Base-by-base conservation (phyloP, 2,797 vertebrate genomes). In the Nyctalus aviator region DNA sequence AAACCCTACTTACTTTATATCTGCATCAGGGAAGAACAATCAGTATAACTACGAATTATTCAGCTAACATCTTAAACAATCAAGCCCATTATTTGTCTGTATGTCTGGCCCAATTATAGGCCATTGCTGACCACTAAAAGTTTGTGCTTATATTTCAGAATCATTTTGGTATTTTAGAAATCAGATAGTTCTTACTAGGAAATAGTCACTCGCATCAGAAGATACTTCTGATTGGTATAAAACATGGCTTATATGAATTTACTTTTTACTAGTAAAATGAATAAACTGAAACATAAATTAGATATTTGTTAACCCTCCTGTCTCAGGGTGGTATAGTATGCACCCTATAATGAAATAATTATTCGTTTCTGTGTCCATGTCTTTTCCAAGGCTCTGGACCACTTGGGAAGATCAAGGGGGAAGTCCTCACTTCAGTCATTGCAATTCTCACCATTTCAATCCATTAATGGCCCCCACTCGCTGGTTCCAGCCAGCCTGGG, bases 171-270 rank as follows among this genome's bases (percentile, higher is more conserved):
- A 87, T 91, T 87, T 91, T 32, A 84, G 8, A 78, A 68, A 68
- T 87, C 41, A 83, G 37, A 62, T 12, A 85, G 46, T 64, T 87
- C 41, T 90, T 57, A 14, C 25, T 85, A 90, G 90, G 35, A 93
- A 78, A 88, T 30, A 32, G 92, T 48, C 23, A 68, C 20, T 89
- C 94, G 53, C 23, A 68, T 59, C 48, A 66, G 46, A 82, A 90
- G 84, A 81, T 79, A 95, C 55, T 93, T 90, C 72, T 93, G 57
- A 96, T 78, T 14, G 75, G 50, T 79, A 88, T 83, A 96, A 96
- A 90, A 69, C 41, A 85, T 57, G 57, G 93, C 86, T 88, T 81
- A 91, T 5, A 88, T 59, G 53, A 93, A 95, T 90, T 93, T 12
- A 85, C 41, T 93, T 91, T 91, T 94, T 79, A 88, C 71, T 55